A percentile compares a stretch with the other conserved stretches of the same genome.
These are phyloP conservation scores for Brachionus asplanchnoidis DNA, from an alignment of 1,140 invertebrate species.

Conservation along the genomic window DNA sequence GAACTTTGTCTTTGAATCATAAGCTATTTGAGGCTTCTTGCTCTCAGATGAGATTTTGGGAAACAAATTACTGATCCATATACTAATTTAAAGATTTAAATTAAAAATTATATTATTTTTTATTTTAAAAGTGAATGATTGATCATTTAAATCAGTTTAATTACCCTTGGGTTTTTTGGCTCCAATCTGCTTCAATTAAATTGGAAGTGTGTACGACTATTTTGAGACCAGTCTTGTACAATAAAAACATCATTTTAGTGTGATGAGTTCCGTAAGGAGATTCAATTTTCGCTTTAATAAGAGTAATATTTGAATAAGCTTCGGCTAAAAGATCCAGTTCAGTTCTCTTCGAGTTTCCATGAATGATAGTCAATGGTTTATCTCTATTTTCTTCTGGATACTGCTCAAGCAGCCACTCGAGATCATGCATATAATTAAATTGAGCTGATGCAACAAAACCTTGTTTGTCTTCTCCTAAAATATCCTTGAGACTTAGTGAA, in stretches of 20 bases:
- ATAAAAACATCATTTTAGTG: conserved; percentile 81
- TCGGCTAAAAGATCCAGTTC: conserved; percentile 48
- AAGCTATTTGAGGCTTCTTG: conserved; percentile 48
- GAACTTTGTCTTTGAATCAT: conserved; percentile 78
- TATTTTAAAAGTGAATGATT: too few relatives aligned
- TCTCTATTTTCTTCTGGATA: conserved; percentile 60
- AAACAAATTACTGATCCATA: conserved; percentile 80
- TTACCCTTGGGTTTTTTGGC: conserved; percentile 84
- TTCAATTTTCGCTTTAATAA: conserved; percentile 49
- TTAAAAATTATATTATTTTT: not conserved
- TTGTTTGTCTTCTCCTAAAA: not conserved
- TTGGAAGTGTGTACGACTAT: conserved; percentile 87
- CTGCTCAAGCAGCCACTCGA: conserved; percentile 75
- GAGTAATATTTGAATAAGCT: conserved; percentile 17
- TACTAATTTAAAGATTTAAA: conserved; percentile 53
- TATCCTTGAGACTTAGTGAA: conserved; percentile 8
- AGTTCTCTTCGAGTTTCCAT: conserved; percentile 66
- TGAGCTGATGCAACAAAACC: conserved; percentile 60
- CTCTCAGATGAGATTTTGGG: conserved; percentile 50
- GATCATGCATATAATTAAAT: conserved; percentile 86
- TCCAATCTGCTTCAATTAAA: conserved; percentile 82
- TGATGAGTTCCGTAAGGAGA: conserved; percentile 80
- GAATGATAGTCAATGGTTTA: conserved; percentile 71
- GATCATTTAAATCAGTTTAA: not conserved
- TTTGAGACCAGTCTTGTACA: conserved; percentile 72